Evolutionary conservation across 2,888 invertebrate genomes (phyloP), one percentile per base, ranked within the genome.

Genomic region (Chrysopilus asiliformis): DNA sequence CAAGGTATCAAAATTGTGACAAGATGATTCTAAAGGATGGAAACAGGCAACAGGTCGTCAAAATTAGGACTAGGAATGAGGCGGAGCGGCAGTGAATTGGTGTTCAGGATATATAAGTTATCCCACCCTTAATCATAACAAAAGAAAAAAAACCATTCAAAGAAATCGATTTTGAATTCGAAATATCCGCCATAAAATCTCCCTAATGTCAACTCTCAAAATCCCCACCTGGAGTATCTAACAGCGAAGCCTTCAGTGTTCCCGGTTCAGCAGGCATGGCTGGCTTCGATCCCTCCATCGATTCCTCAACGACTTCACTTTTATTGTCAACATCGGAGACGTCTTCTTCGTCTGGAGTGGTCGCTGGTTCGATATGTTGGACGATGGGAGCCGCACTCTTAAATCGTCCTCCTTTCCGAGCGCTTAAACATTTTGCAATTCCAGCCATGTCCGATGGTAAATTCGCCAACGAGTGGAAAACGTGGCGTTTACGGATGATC

Each of bases 401-500:
- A n/a, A 65, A 59, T 30, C 62, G 63, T 34, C 66, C 60, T 18
- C 68, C 60, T 49, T 74, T 75, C 30, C 61, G 54, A 2, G 55
- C 58, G 44, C 57, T 63, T n/a, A 64, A 48, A 40, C 64, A 64
- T 41, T 64, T 64, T 16, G 60, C 49, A 52, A 98, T 95, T 44
- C 90, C 81, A 17, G 78, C 70, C 61, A 85, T 84, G 62, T 98
- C 97, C 41, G 86, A 84, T 6, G 95, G 93, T 47, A 99, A 66
- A 67, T 97, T 98, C n/a, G 95, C 93, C 52, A 99, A 68, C 43
- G 85, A 79, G 66, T 98, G 95, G 67, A 98, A 98, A 39, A 97
- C 93, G 58, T 86, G 86, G n/a, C 98, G 74, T 62, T 99, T 98
- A 34, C 97, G 76, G 52, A 98, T 98, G 46, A 99, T 95, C 2